Evolutionary conservation across 2,113 vertebrate species (phyloP).

Genomic region (Tiliqua scincoides): DNA sequence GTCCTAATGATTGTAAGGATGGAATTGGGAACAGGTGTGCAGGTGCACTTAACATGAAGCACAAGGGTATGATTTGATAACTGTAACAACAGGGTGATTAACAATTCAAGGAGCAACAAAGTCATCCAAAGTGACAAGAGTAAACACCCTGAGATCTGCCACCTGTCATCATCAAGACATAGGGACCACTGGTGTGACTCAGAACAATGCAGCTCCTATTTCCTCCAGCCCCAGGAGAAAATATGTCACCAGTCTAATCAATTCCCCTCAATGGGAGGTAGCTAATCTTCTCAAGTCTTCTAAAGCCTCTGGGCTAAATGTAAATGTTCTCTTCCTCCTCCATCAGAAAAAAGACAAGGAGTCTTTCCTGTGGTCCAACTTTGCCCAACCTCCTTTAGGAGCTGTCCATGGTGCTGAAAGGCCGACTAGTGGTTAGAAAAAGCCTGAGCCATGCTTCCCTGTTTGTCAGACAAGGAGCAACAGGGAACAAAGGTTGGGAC

Average conservation of each 20-base stretch:
- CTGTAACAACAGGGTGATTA: not conserved
- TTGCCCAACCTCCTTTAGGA: not conserved
- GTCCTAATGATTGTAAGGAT: not conserved
- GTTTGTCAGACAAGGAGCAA: not conserved
- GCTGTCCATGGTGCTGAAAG: slow-evolving; percentile 79
- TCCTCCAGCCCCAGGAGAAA: not conserved
- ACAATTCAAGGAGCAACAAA: not conserved
- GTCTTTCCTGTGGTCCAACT: too few species aligned
- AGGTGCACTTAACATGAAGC: not conserved
- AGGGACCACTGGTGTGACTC: not conserved
- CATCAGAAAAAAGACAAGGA: too few species aligned
- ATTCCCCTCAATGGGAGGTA: too few species aligned
- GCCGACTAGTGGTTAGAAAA: not conserved
- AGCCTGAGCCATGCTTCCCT: accelerated
- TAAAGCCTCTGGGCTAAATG: not conserved
- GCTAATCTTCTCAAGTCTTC: not conserved
- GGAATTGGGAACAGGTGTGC: not conserved
- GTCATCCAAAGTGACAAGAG: not conserved
- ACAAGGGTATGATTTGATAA: not conserved
- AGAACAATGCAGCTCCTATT: too few species aligned
- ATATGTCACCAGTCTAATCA: not conserved
- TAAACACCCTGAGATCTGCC: too few species aligned
- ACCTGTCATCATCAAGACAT: not conserved
- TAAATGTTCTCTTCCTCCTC: not conserved
- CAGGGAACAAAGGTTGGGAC: accelerated